Evolutionary conservation across 2,797 vertebrate species (phyloP).

Genomic region (Harpagifer antarcticus): DNA sequence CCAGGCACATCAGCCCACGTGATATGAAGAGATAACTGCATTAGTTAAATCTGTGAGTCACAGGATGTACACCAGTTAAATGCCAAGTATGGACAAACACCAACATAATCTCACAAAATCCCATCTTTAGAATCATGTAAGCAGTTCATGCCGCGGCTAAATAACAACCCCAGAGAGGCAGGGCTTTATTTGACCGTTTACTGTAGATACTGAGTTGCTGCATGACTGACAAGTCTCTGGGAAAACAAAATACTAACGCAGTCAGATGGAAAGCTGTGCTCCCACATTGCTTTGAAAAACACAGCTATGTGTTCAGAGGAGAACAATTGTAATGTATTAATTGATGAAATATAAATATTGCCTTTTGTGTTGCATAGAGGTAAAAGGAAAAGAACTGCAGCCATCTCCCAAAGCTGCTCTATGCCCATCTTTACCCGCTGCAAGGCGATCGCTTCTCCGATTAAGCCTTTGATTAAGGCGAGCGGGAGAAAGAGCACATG

Average conservation of each 20-base stretch:
- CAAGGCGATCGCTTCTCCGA: conserved; percentile 44
- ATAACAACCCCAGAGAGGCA: conserved; percentile 56
- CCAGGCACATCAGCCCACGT: conserved; percentile 36
- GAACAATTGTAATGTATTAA: conserved; percentile 70
- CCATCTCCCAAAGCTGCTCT: conserved; percentile 35
- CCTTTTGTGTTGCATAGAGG: conserved; percentile 60
- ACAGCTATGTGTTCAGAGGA: conserved; percentile 51
- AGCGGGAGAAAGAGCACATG: conserved; percentile 40
- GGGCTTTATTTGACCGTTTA: conserved; percentile 68
- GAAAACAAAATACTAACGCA: conserved; percentile 62
- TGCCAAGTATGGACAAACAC: conserved; percentile 60
- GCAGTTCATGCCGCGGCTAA: conserved; percentile 48
- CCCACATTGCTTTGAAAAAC: conserved; percentile 63
- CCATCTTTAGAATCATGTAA: conserved; percentile 56
- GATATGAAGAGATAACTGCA: conserved; percentile 33
- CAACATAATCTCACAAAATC: conserved; percentile 65
- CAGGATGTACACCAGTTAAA: conserved; percentile 44
- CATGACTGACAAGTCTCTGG: conserved; percentile 68
- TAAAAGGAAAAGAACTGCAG: conserved; percentile 31
- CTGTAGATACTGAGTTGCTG: conserved; percentile 57
- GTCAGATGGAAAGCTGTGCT: conserved; percentile 61
- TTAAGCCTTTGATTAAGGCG: conserved; percentile 65
- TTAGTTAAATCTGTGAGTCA: conserved; percentile 52
- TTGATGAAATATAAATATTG: conserved; percentile 71
- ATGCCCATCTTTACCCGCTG: conserved; percentile 21